Percentiles rank a stretch among this genome's conserved stretches.
Evolutionary conservation across 2,797 vertebrate genomes (phyloP).

Genomic region (Neosilurus hyrtlii): DNA sequence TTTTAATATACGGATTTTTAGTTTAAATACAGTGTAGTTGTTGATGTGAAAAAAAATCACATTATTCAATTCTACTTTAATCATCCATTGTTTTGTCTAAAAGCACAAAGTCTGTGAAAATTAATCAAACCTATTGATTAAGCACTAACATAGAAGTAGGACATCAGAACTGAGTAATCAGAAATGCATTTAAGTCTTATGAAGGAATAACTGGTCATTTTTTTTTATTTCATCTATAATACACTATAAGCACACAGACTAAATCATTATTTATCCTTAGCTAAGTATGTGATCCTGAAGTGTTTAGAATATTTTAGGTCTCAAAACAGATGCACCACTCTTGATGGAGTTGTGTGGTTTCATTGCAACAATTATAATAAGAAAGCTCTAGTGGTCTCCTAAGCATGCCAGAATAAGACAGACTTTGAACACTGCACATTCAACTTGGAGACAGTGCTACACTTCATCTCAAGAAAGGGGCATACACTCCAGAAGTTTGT

Average conservation of each 20-base stretch:
- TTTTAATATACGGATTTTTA: not conserved
- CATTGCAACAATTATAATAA: not conserved
- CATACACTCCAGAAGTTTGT: not conserved
- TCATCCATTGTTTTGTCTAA: not conserved
- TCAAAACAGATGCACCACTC: not conserved
- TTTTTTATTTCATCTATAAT: not conserved
- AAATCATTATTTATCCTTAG: not conserved
- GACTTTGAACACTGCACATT: not conserved
- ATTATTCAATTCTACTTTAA: not conserved
- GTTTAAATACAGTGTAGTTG: not conserved
- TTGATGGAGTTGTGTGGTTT: not conserved
- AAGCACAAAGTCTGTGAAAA: not conserved
- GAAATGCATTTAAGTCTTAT: not conserved
- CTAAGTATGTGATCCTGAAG: not conserved
- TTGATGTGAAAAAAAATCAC: not conserved
- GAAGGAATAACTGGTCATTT: not conserved
- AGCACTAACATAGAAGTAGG: not conserved
- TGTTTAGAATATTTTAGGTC: not conserved
- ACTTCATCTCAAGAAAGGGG: not conserved
- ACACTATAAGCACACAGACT: not conserved
- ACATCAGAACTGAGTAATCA: constrained; percentile 1
- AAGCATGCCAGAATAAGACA: not conserved
- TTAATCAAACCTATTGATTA: not conserved
- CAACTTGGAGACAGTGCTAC: not conserved
- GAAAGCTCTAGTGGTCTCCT: not conserved